Percentiles rank a stretch among this genome's conserved stretches.
These are phyloP conservation scores for Aphelinus certus DNA, from an alignment of 1,140 invertebrate genomes.

Conservation along the genomic window DNA sequence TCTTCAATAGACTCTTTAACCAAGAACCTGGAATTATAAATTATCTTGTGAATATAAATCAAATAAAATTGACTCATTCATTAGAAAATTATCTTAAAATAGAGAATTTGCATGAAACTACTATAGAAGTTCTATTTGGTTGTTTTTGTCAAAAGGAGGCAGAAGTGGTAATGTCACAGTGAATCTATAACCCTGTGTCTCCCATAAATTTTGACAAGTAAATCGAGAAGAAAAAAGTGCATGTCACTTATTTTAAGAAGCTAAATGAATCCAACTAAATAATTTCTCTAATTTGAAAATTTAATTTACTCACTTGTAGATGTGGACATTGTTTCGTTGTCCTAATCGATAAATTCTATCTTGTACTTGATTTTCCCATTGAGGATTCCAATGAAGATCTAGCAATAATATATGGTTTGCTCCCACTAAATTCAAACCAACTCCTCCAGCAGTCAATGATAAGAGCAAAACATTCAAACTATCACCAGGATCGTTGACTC, in stretches of 20 bases:
- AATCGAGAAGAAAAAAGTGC: too few species aligned
- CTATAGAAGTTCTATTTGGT: too few species aligned
- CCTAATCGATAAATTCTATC: slow-evolving; percentile 91
- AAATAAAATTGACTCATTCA: background rate
- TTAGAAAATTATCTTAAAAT: slow-evolving; percentile 9
- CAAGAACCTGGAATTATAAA: slow-evolving; percentile 72
- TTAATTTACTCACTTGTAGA: slow-evolving; percentile 76
- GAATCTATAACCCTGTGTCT: too few species aligned
- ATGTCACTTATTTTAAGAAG: too few species aligned
- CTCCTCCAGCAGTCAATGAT: slow-evolving; percentile 87
- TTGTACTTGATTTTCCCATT: slow-evolving; percentile 89
- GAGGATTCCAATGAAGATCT: slow-evolving; percentile 95
- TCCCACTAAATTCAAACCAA: slow-evolving; percentile 88
- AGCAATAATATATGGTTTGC: slow-evolving; percentile 89
- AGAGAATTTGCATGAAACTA: too few species aligned
- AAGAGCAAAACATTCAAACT: slow-evolving; percentile 75
- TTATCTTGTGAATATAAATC: background rate
- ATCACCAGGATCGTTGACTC: slow-evolving; percentile 74
- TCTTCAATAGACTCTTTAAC: slow-evolving; percentile 87
- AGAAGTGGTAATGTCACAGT: too few species aligned
- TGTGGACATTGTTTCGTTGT: slow-evolving; percentile 81
- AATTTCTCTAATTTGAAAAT: background rate
- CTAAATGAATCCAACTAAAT: too few species aligned
- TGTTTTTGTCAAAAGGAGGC: too few species aligned
- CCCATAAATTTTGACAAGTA: too few species aligned